phyloP scores from a whole-genome alignment of 1,140 invertebrate genomes.

The Vanessa tameamea region DNA sequence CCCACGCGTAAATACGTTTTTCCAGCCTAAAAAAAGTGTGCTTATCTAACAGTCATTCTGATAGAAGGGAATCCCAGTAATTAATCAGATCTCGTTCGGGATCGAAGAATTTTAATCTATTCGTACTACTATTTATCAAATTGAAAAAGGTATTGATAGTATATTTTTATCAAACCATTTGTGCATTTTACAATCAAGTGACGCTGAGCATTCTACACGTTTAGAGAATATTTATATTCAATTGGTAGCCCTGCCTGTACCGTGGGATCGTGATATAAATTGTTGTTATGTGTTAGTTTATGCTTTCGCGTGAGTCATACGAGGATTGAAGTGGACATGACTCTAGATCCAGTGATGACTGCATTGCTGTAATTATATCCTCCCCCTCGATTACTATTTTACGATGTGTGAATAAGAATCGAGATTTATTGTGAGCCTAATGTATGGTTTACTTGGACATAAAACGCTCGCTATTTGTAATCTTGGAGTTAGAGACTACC shows the following conservation, averaged over 20 bases:
- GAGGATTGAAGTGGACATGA: slow-evolving; percentile 16
- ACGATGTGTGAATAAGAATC: background rate
- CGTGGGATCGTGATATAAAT: slow-evolving; percentile 23
- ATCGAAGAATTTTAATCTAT: no score
- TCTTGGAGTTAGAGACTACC: no score
- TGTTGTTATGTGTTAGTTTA: slow-evolving; percentile 25
- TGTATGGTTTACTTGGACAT: background rate
- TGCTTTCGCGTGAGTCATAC: slow-evolving; percentile 21
- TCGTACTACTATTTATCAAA: no score
- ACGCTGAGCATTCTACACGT: background rate
- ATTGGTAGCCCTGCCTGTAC: slow-evolving; percentile 12
- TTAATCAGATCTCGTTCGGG: no score
- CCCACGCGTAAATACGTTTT: no score
- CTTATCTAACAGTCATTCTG: no score
- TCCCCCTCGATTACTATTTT: slow-evolving; percentile 5
- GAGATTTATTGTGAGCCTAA: background rate
- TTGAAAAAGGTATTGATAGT: no score
- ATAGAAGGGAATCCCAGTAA: no score
- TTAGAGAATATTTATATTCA: slow-evolving; percentile 27
- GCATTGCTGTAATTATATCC: slow-evolving; percentile 20
- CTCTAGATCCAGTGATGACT: slow-evolving; percentile 22
- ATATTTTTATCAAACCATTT: no score
- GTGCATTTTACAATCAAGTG: background rate
- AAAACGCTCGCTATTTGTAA: background rate
- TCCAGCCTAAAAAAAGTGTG: no score